Percentiles rank a stretch among this genome's conserved stretches.
Conservation (phyloP, 2,113 vertebrate genomes). For the Cranoglanis bouderius region DNA sequence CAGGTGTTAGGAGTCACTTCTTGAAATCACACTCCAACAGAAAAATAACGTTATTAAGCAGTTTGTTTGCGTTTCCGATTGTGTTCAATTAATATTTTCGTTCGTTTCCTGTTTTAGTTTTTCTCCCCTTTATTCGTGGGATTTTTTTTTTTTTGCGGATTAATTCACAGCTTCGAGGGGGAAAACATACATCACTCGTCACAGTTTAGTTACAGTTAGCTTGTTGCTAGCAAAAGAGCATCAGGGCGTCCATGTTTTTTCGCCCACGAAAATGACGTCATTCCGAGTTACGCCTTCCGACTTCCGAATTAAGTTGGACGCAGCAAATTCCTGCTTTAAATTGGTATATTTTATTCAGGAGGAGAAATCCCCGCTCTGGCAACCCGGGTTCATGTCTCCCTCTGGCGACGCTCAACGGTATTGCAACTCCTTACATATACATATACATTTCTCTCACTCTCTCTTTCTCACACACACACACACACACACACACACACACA, state of each 20-base stretch:
- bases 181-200: not conserved
- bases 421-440: not conserved
- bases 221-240: not conserved
- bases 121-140: too few species aligned
- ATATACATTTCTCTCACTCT: not conserved
- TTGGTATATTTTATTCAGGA: too few species aligned
- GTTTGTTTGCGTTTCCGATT: too few species aligned
- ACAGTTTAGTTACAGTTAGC: not conserved
- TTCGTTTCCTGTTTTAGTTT: too few species aligned
- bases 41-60: too few species aligned
- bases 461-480: not conserved
- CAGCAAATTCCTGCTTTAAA: not conserved
- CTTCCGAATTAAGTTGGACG: not conserved
- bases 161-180: not conserved
- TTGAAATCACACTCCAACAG: too few species aligned
- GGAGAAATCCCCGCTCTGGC: not conserved
- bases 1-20: too few species aligned
- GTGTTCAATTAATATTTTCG: too few species aligned
- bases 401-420: not conserved
- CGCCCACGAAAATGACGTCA: not conserved
- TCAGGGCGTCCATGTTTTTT: not conserved
- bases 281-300: not conserved
- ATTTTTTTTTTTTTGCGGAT: not conserved
- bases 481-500: not conserved
- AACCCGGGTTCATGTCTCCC: not conserved